Evolutionary conservation across 2,888 invertebrate species (phyloP).

Genomic region (Nomada ferruginata): DNA sequence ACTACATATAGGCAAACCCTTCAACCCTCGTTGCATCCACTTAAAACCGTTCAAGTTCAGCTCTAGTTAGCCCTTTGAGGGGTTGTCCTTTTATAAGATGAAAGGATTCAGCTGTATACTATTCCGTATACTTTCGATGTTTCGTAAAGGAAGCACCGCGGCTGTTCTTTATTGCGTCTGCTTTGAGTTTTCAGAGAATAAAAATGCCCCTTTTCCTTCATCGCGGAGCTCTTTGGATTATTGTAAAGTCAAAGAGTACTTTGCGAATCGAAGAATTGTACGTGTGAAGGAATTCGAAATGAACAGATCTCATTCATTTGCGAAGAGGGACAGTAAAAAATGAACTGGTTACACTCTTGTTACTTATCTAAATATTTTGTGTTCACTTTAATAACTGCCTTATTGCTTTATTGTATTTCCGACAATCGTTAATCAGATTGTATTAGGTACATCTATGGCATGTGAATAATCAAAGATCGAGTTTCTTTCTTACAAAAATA

Average conservation of each 20-base stretch:
- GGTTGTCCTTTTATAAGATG: constrained; percentile 6
- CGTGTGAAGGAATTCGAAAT: not conserved
- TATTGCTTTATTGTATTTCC: no score
- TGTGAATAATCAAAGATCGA: no score
- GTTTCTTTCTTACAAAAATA: no score
- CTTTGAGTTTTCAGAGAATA: constrained; percentile 10
- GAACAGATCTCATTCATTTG: not conserved
- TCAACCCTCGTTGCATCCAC: constrained; percentile 15
- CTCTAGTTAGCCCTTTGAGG: constrained; percentile 45
- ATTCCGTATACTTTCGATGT: constrained; percentile 15
- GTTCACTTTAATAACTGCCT: no score
- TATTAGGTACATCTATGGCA: no score
- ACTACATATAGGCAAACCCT: not conserved
- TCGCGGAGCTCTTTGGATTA: not conserved
- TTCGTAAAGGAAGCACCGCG: constrained; percentile 27
- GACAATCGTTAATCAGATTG: no score
- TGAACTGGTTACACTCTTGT: no score
- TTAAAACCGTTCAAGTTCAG: constrained; percentile 32
- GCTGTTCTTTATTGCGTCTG: constrained; percentile 3
- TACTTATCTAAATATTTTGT: no score
- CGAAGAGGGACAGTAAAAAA: not conserved
- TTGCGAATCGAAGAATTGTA: not conserved
- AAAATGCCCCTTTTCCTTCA: not conserved
- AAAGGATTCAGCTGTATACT: constrained; percentile 28
- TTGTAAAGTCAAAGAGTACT: not conserved